Base-by-base conservation (phyloP, 2,797 vertebrate genomes). In the Bradypodion ventrale region DNA sequence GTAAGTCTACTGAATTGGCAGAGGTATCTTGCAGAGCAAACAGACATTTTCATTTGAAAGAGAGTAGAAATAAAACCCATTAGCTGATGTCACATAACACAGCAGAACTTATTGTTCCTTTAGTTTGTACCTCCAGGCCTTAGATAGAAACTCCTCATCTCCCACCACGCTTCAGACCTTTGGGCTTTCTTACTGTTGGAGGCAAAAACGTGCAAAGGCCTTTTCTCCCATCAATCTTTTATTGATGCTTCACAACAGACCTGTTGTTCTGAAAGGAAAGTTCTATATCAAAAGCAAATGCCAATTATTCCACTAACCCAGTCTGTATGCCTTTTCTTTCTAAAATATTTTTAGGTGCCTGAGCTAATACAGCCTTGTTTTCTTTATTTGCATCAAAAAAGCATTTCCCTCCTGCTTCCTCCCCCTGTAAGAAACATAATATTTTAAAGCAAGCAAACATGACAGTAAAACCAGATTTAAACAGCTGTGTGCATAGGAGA, bases 371-470 rank as follows among this genome's bases (percentile, higher is more conserved):
- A 65, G 40, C 65, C 63, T 79, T 85, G 83, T 87, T 35, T 85
- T 62, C 44, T 65, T 10, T n/a, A n/a, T n/a, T n/a, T 73, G 72
- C 56, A 78, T 89, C 78, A 90, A 88, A 88, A 82, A 83, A 40
- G n/a, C 49, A 62, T 77, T 63, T 72, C 60, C 75, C 37, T 21
- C 21, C 75, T 44, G 74, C 19, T 42, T 60, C 85, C 84, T 29
- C 16, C 42, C 35, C 13, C 32, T 29, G 9, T 63, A 62, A 78
- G 79, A 60, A 81, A 70, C 27, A 21, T 21, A 46, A n/a, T 21
- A 0, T 7, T 72, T 83, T 75, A 89, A 93, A 80, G 80, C 82
- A 87, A 80, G n/a, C 81, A 63, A 84, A 77, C 4, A 52, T 49
- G 84, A 89, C 29, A 44, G 32, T 44, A 59, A 60, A 60, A 78